Evolutionary conservation across 2,797 vertebrate genomes (phyloP).

Genomic region (Hylomyscus alleni): DNA sequence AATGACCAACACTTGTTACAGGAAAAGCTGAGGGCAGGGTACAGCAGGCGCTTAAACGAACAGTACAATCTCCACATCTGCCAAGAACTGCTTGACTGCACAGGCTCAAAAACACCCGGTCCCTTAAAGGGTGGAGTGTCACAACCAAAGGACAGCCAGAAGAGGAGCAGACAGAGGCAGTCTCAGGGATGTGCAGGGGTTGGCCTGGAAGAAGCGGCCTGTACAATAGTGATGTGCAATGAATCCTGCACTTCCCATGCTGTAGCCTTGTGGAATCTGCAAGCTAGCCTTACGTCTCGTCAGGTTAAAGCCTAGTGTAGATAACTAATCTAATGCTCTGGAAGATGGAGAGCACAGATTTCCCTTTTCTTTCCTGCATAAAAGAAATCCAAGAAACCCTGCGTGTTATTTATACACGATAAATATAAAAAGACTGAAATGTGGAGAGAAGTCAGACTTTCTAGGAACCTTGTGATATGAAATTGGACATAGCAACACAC

Average conservation of each 20-base stretch:
- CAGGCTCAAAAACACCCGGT: neutral
- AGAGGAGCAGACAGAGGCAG: neutral
- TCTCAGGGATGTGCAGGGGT: neutral
- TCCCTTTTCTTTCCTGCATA: neutral
- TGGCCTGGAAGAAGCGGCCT: conserved; percentile 37
- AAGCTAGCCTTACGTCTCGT: neutral
- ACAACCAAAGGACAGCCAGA: neutral
- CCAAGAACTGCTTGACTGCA: neutral
- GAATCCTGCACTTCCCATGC: neutral
- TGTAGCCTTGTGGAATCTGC: neutral
- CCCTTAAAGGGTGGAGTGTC: neutral
- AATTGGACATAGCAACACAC: neutral
- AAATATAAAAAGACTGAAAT: conserved; percentile 21
- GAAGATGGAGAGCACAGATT: neutral
- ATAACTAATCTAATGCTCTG: neutral
- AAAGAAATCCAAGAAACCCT: neutral
- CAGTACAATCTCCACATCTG: neutral
- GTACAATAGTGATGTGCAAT: neutral
- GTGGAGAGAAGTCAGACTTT: conserved; percentile 5
- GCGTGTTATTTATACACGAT: neutral
- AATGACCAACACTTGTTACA: neutral
- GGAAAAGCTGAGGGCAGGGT: neutral
- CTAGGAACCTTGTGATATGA: neutral
- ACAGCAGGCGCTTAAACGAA: neutral
- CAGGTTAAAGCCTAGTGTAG: neutral